phyloP scores from a whole-genome alignment of 2,888 invertebrate genomes.

The Pheosia gnoma region DNA sequence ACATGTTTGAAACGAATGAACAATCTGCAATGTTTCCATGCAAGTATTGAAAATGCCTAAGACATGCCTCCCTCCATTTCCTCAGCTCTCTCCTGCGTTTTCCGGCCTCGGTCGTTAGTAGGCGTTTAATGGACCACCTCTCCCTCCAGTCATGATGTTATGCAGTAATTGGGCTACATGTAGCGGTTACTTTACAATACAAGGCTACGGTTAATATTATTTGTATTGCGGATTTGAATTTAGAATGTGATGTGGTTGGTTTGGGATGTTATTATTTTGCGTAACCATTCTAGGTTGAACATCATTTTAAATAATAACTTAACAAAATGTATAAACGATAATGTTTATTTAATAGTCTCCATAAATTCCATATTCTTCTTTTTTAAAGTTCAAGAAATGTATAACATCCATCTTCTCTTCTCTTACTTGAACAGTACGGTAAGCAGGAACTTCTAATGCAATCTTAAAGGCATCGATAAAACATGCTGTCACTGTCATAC shows the following conservation, averaged over 20 bases:
- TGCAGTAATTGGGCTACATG: constrained; percentile 24
- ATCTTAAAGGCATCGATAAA: too few species aligned
- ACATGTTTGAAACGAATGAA: constrained; percentile 8
- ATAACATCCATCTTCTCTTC: too few species aligned
- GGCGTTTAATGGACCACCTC: constrained; percentile 12
- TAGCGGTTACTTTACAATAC: constrained; percentile 13
- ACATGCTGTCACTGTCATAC: too few species aligned
- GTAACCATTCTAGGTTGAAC: too few species aligned
- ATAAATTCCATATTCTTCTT: too few species aligned
- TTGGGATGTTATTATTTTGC: too few species aligned
- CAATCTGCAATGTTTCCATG: constrained; percentile 11
- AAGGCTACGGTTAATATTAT: neutral
- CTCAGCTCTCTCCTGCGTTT: constrained; percentile 20
- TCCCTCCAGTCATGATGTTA: constrained; percentile 8
- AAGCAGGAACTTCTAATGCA: too few species aligned
- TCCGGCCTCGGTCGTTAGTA: constrained; percentile 22
- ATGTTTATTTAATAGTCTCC: too few species aligned
- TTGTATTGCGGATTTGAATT: neutral
- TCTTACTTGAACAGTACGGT: too few species aligned
- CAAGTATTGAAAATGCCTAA: constrained; percentile 18
- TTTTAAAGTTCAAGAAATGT: too few species aligned
- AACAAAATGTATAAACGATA: too few species aligned
- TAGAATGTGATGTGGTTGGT: neutral
- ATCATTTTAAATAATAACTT: too few species aligned
- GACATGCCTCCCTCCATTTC: constrained; percentile 24